Evolutionary conservation across 2,797 vertebrate genomes (phyloP), one percentile per base, ranked within the genome.

Genomic region (Pempheris klunzingeri): DNA sequence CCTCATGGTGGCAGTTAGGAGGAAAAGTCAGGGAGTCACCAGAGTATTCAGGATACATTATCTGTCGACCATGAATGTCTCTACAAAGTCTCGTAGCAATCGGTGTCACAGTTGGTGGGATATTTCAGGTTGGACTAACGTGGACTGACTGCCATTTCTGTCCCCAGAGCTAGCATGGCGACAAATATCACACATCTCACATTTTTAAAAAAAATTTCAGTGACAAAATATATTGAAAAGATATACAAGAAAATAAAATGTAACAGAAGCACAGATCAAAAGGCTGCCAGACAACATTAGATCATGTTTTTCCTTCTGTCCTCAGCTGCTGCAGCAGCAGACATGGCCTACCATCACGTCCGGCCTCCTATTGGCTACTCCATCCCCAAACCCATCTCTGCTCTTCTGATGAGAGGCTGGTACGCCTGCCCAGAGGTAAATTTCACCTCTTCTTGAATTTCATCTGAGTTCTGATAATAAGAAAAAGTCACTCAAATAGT

Each of bases 311-410:
- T n/a, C 1, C 7, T 12, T 39, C 13, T 43, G 7, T 59, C 54
- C 57, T 57, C 75, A 98, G 97, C 97, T 0, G 97, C 97, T 0
- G 97, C 97, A 0, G 97, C 97, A 0, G 98, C 98, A 0, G 98
- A 99, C 92, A 98, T 98, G 98, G 98, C 97, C 0, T 99, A 98
- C 77, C 97, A 98, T 88, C 97, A 97, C 75, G 94, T 98, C 87
- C 92, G 97, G 43, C 98, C 97, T 0, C 98, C 97, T 13, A 93
- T 99, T 8, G 98, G 98, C 5, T 98, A 98, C 90, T 98, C 97
- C 75, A 97, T 99, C 84, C 95, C 95, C 38, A 95, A 95, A 92
- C 94, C 92, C 60, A 94, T 96, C 87, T 97, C 97, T 0, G 92
- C 96, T 0, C 89, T 99, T 78, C 93, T 99, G 78, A 97, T 98